Conservation (phyloP, 2,113 vertebrate genomes). For the Nyctereutes procyonoides region DNA sequence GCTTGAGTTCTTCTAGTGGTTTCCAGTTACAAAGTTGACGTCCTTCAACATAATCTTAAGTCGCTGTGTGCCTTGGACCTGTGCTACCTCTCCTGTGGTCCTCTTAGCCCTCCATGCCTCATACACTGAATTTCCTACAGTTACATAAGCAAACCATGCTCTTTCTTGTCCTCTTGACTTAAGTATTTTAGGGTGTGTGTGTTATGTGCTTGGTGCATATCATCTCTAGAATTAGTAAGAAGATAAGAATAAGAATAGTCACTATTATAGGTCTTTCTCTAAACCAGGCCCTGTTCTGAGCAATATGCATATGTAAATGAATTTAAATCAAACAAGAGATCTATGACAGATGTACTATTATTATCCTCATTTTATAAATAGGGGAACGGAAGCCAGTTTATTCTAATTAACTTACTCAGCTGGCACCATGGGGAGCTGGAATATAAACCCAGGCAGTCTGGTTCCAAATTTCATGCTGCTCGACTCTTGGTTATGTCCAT, state of each 20-base stretch:
- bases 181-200: not conserved
- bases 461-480: not conserved
- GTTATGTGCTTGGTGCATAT: not conserved
- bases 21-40: not conserved
- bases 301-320: not conserved
- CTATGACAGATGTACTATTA: not conserved
- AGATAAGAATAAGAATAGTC: not conserved
- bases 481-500: not conserved
- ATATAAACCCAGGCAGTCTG: not conserved
- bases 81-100: not conserved
- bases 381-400: not conserved
- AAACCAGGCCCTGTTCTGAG: not conserved
- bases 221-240: not conserved
- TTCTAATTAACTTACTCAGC: not conserved
- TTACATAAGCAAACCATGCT: not conserved
- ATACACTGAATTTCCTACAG: not conserved
- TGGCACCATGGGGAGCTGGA: not conserved
- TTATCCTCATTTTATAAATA: not conserved
- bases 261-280: not conserved
- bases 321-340: not conserved
- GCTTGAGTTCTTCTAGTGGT: not conserved
- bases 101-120: fast-evolving
- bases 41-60: not conserved
- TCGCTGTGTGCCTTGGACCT: not conserved
- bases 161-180: not conserved